Conservation (phyloP, 2,888 invertebrate species). For the Xanthostigma xanthostigma region DNA sequence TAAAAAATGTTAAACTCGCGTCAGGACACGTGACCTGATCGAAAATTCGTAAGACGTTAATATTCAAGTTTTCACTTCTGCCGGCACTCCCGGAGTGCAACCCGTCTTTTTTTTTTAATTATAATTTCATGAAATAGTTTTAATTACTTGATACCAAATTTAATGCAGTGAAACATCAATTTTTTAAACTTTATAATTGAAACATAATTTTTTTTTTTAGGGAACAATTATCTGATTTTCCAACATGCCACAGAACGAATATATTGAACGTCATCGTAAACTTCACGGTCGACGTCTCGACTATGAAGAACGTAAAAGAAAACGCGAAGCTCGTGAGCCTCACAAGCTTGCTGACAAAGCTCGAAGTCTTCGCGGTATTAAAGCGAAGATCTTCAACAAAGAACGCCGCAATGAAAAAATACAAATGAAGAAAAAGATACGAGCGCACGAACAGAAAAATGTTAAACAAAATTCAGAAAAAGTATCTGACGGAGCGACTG, state of each 20-base stretch:
- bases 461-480: constrained; percentile 68
- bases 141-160: not conserved
- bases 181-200: not conserved
- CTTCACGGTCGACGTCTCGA: constrained; percentile 91
- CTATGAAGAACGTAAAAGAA: constrained; percentile 92
- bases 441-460: constrained; percentile 91
- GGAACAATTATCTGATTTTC: constrained; percentile 22
- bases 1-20: too few species aligned
- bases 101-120: too few species aligned
- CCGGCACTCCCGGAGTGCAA: too few species aligned
- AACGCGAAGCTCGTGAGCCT: constrained; percentile 87
- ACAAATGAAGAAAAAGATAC: constrained; percentile 97
- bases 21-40: too few species aligned
- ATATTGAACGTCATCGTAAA: constrained; percentile 95
- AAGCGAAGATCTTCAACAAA: constrained; percentile 95
- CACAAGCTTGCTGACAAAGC: constrained; percentile 86
- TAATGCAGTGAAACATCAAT: not conserved
- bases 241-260: constrained; percentile 97
- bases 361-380: constrained; percentile 81
- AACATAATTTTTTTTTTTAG: not conserved
- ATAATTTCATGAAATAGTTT: too few species aligned
- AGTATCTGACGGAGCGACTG: constrained; percentile 81
- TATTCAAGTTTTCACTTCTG: too few species aligned
- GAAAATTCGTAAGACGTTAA: too few species aligned
- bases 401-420: constrained; percentile 95